Percentiles rank a stretch among this genome's conserved stretches.
Evolutionary conservation across 2,113 vertebrate species (phyloP).

Genomic region (Dicerorhinus sumatrensis): DNA sequence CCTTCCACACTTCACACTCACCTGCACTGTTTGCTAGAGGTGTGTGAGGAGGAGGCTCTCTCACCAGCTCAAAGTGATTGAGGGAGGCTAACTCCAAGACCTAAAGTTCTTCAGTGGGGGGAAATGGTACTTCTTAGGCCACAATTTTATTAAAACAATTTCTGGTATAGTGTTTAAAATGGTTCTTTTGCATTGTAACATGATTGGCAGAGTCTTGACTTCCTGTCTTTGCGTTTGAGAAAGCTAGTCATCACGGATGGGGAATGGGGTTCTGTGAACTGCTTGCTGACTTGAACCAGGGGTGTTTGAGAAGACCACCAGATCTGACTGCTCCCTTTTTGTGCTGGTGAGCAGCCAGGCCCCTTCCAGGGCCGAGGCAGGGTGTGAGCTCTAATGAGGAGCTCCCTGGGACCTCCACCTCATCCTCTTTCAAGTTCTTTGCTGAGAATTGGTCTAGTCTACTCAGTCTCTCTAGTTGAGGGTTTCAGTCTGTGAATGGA

Average conservation of each 20-base stretch:
- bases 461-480: neutral
- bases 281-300: neutral
- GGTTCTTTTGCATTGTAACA: neutral
- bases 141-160: neutral
- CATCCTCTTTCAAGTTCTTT: neutral
- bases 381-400: neutral
- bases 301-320: neutral
- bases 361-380: neutral
- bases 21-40: neutral
- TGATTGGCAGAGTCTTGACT: neutral
- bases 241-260: neutral
- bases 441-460: neutral
- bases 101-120: neutral
- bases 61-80: neutral
- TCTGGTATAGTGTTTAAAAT: neutral
- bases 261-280: neutral
- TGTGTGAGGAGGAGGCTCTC: neutral
- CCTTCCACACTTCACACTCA: neutral
- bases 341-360: neutral
- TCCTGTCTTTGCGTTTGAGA: neutral
- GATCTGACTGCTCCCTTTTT: neutral
- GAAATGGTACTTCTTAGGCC: neutral
- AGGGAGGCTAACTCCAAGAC: neutral
- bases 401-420: neutral
- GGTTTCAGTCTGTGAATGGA: neutral